Conservation (phyloP, 2,113 vertebrate species). For the Prunella fulvescens region DNA sequence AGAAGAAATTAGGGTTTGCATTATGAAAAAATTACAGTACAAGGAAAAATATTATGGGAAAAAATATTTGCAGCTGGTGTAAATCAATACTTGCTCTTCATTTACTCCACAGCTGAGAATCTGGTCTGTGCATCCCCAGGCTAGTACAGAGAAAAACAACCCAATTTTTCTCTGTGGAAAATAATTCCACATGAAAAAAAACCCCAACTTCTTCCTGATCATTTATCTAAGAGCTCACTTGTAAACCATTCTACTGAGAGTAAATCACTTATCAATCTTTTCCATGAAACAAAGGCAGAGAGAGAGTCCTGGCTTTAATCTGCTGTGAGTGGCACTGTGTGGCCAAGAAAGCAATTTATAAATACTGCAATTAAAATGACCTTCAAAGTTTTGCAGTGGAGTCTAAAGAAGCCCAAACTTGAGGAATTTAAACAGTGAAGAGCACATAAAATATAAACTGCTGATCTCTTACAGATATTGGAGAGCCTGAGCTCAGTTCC, state of each 20-base stretch:
- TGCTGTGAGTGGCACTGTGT: neutral
- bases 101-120: neutral
- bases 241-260: neutral
- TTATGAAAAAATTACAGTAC: neutral
- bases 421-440: neutral
- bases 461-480: neutral
- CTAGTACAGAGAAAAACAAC: neutral
- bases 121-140: neutral
- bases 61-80: neutral
- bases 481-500: neutral
- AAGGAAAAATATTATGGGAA: neutral
- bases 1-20: neutral
- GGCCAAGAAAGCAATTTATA: slow-evolving; percentile 29
- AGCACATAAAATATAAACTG: neutral
- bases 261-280: neutral
- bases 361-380: neutral
- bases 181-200: neutral
- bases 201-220: neutral
- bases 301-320: neutral
- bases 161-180: neutral
- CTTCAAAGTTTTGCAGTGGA: neutral
- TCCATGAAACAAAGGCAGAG: neutral
- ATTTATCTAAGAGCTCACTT: neutral
- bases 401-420: neutral
- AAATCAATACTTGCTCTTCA: neutral